Evolutionary conservation across 2,797 vertebrate species (phyloP).

Genomic region (Halcyon leucocephala): DNA sequence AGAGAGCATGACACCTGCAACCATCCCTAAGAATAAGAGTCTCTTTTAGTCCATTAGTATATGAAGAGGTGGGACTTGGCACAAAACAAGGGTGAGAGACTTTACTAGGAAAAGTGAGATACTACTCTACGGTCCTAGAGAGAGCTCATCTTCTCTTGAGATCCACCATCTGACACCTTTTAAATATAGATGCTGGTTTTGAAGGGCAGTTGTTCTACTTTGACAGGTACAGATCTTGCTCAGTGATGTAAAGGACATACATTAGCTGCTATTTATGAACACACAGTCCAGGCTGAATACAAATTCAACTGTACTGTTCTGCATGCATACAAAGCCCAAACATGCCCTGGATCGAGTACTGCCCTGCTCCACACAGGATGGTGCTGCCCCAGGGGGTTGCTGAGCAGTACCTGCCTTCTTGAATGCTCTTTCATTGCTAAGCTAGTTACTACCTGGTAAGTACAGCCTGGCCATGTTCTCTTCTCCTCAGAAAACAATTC

Average conservation of each 20-base stretch:
- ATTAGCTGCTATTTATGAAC: not conserved
- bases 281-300: not conserved
- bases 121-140: not conserved
- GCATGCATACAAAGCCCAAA: not conserved
- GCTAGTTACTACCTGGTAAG: not conserved
- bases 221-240: not conserved
- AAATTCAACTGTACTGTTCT: not conserved
- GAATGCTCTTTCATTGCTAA: not conserved
- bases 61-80: not conserved
- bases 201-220: not conserved
- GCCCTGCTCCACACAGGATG: not conserved
- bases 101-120: not conserved
- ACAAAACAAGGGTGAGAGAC: not conserved
- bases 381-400: rapidly evolving
- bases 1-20: not conserved
- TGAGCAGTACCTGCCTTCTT: not conserved
- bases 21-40: not conserved
- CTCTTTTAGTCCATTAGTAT: not conserved
- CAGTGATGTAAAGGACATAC: not conserved
- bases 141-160: not conserved
- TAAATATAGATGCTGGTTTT: not conserved
- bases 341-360: not conserved
- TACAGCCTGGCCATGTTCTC: not conserved
- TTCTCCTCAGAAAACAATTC: not conserved
- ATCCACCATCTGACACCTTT: not conserved